These are phyloP conservation scores for Sicus ferrugineus DNA, from an alignment of 2,888 invertebrate genomes.

Conservation along the genomic window DNA sequence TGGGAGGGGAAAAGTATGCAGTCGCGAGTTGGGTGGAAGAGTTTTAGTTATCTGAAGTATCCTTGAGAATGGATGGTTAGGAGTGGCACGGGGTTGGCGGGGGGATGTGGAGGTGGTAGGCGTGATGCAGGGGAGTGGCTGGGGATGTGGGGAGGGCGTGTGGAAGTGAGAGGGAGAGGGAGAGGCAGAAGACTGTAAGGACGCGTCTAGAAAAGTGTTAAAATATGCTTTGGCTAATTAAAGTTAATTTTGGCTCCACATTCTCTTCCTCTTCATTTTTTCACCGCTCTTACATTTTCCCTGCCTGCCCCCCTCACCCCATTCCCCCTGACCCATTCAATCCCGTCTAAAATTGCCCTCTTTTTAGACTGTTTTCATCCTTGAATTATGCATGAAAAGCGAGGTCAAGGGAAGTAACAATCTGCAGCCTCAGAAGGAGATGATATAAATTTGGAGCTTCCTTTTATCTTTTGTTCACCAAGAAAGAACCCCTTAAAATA, in stretches of 20 bases:
- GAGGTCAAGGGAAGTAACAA: slow-evolving; percentile 10
- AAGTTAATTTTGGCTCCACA: slow-evolving; percentile 36
- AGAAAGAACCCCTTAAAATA: background rate
- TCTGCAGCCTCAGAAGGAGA: background rate
- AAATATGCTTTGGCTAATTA: slow-evolving; percentile 37
- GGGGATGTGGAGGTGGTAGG: no score
- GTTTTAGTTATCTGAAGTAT: background rate
- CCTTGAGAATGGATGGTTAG: background rate
- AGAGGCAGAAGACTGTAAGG: background rate
- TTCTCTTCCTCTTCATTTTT: slow-evolving; percentile 8
- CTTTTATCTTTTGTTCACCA: background rate
- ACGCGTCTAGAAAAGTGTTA: slow-evolving; percentile 22
- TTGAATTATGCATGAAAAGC: slow-evolving; percentile 41
- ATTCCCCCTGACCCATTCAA: background rate
- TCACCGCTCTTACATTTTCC: background rate
- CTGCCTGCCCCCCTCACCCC: background rate
- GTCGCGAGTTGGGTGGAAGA: background rate
- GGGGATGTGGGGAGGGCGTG: background rate
- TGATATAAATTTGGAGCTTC: background rate
- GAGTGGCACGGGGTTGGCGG: background rate
- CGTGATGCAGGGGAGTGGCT: background rate
- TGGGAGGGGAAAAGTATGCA: background rate
- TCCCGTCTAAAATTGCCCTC: no score
- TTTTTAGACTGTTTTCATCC: slow-evolving; percentile 33
- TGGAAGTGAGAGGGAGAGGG: no score